Conservation (phyloP, 2,113 vertebrate species). For the Crotalus horridus region DNA sequence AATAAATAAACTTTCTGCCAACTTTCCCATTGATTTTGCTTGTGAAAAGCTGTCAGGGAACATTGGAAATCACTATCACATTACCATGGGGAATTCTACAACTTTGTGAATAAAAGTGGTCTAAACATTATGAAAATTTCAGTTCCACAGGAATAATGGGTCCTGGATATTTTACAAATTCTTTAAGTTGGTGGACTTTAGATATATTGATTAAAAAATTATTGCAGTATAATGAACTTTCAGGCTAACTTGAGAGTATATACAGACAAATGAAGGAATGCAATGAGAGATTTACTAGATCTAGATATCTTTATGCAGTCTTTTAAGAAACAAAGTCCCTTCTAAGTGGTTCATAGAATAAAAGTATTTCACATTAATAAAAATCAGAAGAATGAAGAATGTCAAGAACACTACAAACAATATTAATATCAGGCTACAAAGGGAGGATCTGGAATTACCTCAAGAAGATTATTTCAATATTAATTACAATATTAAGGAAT, state of each 20-base stretch:
- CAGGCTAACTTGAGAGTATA: background rate
- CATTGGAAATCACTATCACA: background rate
- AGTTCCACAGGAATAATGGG: background rate
- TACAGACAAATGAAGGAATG: background rate
- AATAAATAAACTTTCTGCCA: background rate
- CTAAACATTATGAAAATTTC: background rate
- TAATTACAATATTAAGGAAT: background rate
- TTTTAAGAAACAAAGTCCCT: background rate
- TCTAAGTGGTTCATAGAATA: background rate
- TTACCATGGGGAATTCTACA: background rate
- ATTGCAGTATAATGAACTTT: background rate
- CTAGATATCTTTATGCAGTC: background rate
- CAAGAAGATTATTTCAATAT: background rate
- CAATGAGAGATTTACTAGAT: background rate
- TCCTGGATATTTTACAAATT: background rate
- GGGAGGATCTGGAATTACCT: background rate
- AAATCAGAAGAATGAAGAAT: background rate
- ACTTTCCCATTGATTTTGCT: background rate
- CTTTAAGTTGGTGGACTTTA: background rate
- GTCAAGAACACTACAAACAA: background rate
- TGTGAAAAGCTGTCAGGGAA: background rate
- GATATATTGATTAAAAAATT: background rate
- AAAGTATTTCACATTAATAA: background rate
- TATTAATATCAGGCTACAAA: background rate
- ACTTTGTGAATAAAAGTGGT: background rate